Base-by-base conservation (phyloP, 2,797 vertebrate species). In the Coregonus suidteri region DNA sequence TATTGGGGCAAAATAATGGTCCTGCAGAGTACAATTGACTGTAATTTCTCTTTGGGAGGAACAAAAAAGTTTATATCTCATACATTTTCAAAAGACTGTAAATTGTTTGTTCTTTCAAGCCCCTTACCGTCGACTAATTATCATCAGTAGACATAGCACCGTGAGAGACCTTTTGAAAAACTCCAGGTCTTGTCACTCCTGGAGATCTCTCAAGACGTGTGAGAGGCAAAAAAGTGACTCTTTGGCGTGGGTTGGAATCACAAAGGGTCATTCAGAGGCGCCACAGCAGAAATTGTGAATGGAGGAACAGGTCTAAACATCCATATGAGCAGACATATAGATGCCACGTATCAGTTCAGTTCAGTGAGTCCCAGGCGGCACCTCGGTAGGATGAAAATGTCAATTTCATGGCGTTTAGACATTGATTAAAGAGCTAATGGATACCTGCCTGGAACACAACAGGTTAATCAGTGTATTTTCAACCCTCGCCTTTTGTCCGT, bases 361-460 rank as follows among this genome's bases (percentile, higher is more conserved):
- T 87, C 74, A 47, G 15, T 84, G 89, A 83, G 64, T 84, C 87
- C 84, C 31, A 20, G 31, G 72, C 71, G 77, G 82, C 81, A 77
- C 75, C 79, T 78, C 79, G 81, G 78, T 78, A 67, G 84, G 86
- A 83, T 90, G 89, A 91, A 92, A 93, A 94, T 94, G 93, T 93
- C 87, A 92, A 94, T 94, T 94, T 93, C 91, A 94, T 92, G 92
- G 89, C 88, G 82, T 91, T 91, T 87, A 90, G 88, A 93, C 86
- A 93, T 89, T 91, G 89, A 94, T 93, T 93, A 94, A 92, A 92
- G 89, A 82, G 81, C 82, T 91, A 91, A 92, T 91, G 88, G 92
- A 93, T 92, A 93, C 93, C 93, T 92, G 91, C 91, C 92, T 85
- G 79, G 77, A 88, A 93, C 87, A 90, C 91, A 90, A 93, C 91